Conservation (phyloP, 2,113 vertebrate genomes). For the Notarius lentiginosus region DNA sequence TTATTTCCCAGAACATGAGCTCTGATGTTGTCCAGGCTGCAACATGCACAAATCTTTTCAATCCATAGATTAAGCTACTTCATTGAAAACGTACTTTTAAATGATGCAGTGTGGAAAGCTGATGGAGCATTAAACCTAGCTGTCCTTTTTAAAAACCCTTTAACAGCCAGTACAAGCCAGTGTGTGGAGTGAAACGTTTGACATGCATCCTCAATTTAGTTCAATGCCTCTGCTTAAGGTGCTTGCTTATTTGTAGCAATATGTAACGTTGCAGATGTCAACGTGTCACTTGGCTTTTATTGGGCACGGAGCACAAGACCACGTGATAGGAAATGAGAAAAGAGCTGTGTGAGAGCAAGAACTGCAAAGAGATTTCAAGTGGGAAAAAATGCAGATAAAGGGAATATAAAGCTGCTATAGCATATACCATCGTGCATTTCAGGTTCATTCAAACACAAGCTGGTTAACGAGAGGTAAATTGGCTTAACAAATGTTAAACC, state of each 20-base stretch:
- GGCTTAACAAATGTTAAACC: not conserved
- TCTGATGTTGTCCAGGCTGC: constrained; percentile 36
- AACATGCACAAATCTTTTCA: constrained; percentile 29
- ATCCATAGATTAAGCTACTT: constrained; percentile 19
- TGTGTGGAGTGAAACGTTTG: constrained; percentile 10
- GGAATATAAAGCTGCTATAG: not conserved
- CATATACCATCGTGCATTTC: not conserved
- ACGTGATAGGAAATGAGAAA: constrained; percentile 44
- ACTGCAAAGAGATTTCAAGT: constrained; percentile 32
- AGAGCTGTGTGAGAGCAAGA: constrained; percentile 30
- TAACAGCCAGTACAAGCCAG: not conserved
- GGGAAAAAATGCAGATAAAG: constrained; percentile 26
- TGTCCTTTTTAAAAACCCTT: constrained; percentile 1
- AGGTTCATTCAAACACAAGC: not conserved
- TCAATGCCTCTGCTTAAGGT: not conserved
- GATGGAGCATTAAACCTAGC: constrained; percentile 32
- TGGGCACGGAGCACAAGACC: constrained; percentile 27
- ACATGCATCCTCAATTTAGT: constrained; percentile 1
- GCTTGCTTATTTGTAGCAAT: constrained; percentile 23
- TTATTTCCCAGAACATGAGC: constrained; percentile 12
- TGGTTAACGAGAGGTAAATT: not conserved
- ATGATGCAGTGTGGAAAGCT: constrained; percentile 28
- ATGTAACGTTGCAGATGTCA: constrained; percentile 41
- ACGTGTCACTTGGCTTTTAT: constrained; percentile 41
- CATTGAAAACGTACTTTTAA: constrained; percentile 25